Evolutionary conservation across 2,888 invertebrate genomes (phyloP).

Genomic region (Drosophila tripunctata): DNA sequence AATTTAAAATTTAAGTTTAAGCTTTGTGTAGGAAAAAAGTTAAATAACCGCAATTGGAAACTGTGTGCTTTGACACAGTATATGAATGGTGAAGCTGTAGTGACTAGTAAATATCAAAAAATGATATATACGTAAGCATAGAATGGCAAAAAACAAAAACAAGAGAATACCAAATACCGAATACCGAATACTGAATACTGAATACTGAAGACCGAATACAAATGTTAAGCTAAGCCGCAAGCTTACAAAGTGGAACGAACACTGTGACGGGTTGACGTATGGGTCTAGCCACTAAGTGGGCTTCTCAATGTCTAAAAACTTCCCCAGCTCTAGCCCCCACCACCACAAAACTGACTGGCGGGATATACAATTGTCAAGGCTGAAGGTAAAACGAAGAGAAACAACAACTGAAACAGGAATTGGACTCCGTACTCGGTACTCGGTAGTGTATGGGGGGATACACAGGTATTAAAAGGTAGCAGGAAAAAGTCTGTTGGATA

Average conservation of each 20-base stretch:
- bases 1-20: too few species aligned
- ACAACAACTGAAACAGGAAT: conserved; percentile 11
- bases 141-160: conserved; percentile 7
- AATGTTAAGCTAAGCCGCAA: conserved; percentile 63
- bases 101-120: conserved; percentile 44
- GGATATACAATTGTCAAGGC: conserved; percentile 61
- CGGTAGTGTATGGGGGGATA: too few species aligned
- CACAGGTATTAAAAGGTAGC: conserved; percentile 54
- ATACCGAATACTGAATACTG: conserved; percentile 1
- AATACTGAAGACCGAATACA: conserved; percentile 15
- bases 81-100: conserved; percentile 5
- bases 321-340: background rate
- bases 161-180: background rate
- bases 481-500: conserved; percentile 17
- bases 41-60: too few species aligned
- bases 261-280: conserved; percentile 60
- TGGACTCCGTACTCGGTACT: too few species aligned
- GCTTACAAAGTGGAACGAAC: conserved; percentile 49
- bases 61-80: too few species aligned
- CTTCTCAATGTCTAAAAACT: conserved; percentile 39
- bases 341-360: conserved; percentile 33
- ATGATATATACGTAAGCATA: conserved; percentile 32
- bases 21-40: too few species aligned
- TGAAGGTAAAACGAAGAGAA: conserved; percentile 34
- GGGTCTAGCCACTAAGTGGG: conserved; percentile 58